Base-by-base conservation (phyloP, 2,113 vertebrate species). In the Thryonomys swinderianus region DNA sequence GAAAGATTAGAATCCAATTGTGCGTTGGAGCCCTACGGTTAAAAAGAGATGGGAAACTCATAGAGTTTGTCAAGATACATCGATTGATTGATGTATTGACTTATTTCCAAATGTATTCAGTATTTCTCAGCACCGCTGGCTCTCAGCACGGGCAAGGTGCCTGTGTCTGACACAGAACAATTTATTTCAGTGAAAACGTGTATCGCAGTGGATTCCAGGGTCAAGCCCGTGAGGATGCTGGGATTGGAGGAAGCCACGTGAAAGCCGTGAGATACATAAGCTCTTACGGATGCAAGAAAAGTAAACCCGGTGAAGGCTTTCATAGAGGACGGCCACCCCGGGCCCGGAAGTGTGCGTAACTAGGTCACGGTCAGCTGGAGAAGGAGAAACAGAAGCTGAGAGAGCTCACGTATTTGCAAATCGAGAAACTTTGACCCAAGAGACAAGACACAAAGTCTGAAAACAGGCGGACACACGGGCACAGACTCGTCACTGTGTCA, bases 291-390 rank as follows among this genome's bases (percentile, higher is more conserved):
- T 37, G 25, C 14, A 1, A 1, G 48, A 17, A 27, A 16, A 14
- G 34, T 48, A 7, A 25, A 27, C 20, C 16, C 37, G 76, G 4
- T 16, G 10, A 17, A 64, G 45, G 13, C 9, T 55, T 67, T 73
- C 14, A n/a, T 27, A 61, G 23, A 73, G 66, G 0, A n/a, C 1
- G 34, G 18, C 1, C 2, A 0, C 5, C 13, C 25, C 4, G 18
- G 3, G 48, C 11, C 18, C 21, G 21, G 7, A 9, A 48, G 45
- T 51, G 59, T 16, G 25, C 6, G 1, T 2, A 14, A 16, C 8
- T 2, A 4, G 10, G n/a, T n/a, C n/a, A n/a, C 2, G 23, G 16
- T 27, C 37, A 1, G 2, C 1, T 23, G 51, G 64, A 34, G 66
- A 23, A 12, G 13, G 16, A 57, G 32, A 55, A 61, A 6, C 32